Evolutionary conservation across 2,888 invertebrate species (phyloP), one percentile per base, ranked within the genome.

Genomic region (Ommatoiulus sabulosus): DNA sequence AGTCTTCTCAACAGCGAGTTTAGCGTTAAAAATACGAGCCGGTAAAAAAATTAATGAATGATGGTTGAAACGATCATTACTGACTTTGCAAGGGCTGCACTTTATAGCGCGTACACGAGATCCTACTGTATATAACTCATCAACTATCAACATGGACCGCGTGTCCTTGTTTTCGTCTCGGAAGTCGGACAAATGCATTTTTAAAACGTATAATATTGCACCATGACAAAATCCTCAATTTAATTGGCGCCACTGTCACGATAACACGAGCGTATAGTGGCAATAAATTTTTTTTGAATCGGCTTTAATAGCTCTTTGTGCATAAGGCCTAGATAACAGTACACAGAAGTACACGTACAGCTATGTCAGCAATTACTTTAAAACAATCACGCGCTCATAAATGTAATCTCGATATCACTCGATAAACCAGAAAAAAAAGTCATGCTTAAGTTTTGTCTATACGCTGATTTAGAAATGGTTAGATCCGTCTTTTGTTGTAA

Each of bases 161-260:
- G 24, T 24, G 72, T 24, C 24, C 72, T 72, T 72, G 72, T 72
- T 72, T 72, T 24, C 72, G 72, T 24, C 72, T 72, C 3, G 35
- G 24, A 72, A 72, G 12, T 72, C 24, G 72, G 72, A 72, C 24
- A 72, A 72, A 72, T 24, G 72, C 72, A 24, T 24, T 10, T 15
- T 72, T n/a, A 72, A 72, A 24, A 63, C 63, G 63, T n/a, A n/a
- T 72, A 24, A 24, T 72, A 72, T 24, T 24, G 72, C 72, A 24
- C 24, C n/a, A 24, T 24, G 24, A 24, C 24, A 72, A 72, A 72
- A 72, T 72, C 72, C 24, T 72, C 12, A 72, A 72, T 72, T 72
- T 72, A 72, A 72, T 72, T 72, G 72, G 72, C 72, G 72, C 72
- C 72, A 72, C 72, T 72, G 72, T 72, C 72, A 72, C 72, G 72